Percentiles rank a stretch among this genome's conserved stretches.
These are phyloP conservation scores for Choristoneura rosaceana DNA, from an alignment of 2,888 invertebrate species.

Conservation along the genomic window DNA sequence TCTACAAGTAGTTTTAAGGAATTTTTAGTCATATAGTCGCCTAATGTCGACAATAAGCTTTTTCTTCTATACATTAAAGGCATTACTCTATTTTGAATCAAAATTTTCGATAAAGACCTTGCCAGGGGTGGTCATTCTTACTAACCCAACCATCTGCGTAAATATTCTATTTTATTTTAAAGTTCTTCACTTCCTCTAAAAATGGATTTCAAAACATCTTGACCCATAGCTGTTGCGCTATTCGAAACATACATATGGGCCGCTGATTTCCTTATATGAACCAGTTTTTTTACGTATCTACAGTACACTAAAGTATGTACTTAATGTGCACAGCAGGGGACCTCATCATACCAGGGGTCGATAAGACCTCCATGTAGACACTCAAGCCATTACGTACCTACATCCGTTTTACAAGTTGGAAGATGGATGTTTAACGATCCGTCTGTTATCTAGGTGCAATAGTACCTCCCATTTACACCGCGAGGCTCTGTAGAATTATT, in stretches of 20 bases:
- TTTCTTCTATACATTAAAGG: too few relatives aligned
- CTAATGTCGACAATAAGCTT: too few relatives aligned
- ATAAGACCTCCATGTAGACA: neutral
- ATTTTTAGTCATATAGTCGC: too few relatives aligned
- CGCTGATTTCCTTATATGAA: slow-evolving; percentile 23
- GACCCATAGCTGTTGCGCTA: neutral
- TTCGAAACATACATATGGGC: neutral
- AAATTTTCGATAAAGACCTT: too few relatives aligned
- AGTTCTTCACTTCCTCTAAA: too few relatives aligned
- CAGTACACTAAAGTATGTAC: neutral
- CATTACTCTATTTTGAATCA: too few relatives aligned
- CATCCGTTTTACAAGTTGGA: slow-evolving; percentile 10
- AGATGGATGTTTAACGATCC: slow-evolving; percentile 20
- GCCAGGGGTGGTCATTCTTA: too few relatives aligned
- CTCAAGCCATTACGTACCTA: slow-evolving; percentile 10
- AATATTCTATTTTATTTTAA: neutral
- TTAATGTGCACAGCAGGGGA: slow-evolving; percentile 23
- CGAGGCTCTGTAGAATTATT: too few relatives aligned
- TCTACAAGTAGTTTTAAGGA: too few relatives aligned
- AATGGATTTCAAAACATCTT: neutral
- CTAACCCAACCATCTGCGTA: too few relatives aligned
- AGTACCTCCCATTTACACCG: too few relatives aligned
- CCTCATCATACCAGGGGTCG: slow-evolving; percentile 9
- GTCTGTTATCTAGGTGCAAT: neutral
- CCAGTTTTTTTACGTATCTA: slow-evolving; percentile 3